Conservation (phyloP, 1,140 invertebrate genomes). For the Scylla paramamosain region DNA sequence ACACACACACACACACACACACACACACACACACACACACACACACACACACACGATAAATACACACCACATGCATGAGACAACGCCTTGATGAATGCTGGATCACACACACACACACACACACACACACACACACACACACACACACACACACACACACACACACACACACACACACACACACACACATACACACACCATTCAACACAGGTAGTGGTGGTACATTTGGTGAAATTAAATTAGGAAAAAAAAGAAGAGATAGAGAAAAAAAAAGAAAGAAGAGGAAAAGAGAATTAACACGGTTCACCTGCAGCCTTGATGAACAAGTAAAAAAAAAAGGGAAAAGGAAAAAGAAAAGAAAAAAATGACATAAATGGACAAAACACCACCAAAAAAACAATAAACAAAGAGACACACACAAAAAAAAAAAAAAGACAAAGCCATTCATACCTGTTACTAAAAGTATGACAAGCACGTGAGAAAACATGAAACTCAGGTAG, state of each 20-base stretch:
- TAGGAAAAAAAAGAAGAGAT: not conserved
- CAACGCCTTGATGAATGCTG: not conserved
- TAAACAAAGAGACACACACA: not conserved
- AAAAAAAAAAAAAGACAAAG: not conserved
- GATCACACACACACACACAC: constrained; percentile 45
- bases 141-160: constrained; percentile 52
- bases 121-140: constrained; percentile 24
- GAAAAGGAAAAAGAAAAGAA: not conserved
- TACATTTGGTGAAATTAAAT: not conserved
- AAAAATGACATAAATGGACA: too few species aligned
- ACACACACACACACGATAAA: constrained; percentile 43
- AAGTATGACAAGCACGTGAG: not conserved
- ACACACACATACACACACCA: constrained; percentile 6
- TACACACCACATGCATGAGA: not conserved
- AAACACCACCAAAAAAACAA: not conserved
- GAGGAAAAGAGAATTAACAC: not conserved
- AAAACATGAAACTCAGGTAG: not conserved
- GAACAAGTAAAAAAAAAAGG: too few species aligned
- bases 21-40: constrained; percentile 4
- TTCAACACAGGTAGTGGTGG: not conserved
- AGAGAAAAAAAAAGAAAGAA: not conserved
- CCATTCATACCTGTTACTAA: not conserved
- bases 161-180: constrained; percentile 27
- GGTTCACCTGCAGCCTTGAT: not conserved
- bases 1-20: constrained; percentile 17